phyloP scores from a whole-genome alignment of 2,113 vertebrate genomes.

The Catharus bicknelli region DNA sequence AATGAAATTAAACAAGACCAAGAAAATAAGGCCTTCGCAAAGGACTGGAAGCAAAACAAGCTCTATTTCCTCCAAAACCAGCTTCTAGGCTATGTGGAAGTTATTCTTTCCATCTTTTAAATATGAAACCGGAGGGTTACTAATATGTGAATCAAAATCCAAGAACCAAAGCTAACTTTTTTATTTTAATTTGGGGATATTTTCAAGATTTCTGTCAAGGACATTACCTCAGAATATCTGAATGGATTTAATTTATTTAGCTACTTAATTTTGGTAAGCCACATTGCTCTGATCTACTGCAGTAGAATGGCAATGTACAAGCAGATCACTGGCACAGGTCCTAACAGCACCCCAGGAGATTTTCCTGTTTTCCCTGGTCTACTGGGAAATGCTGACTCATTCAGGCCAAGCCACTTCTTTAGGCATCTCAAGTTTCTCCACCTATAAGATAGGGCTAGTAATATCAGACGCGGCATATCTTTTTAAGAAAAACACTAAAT shows the following conservation, averaged over 20 bases:
- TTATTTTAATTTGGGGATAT: not conserved
- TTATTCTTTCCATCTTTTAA: not conserved
- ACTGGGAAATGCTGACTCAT: not conserved
- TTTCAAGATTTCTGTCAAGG: not conserved
- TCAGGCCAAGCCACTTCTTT: not conserved
- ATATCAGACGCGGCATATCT: not conserved
- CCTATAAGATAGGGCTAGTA: not conserved
- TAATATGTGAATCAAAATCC: not conserved
- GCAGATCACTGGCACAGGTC: not conserved
- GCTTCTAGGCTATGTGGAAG: not conserved
- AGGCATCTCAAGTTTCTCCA: not conserved
- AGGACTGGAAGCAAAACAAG: not conserved
- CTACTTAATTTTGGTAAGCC: not conserved
- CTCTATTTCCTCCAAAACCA: not conserved
- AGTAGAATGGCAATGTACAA: not conserved
- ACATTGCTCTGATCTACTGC: not conserved
- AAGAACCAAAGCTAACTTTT: not conserved
- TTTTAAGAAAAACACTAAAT: not conserved
- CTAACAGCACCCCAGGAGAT: not conserved
- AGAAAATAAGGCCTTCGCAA: not conserved
- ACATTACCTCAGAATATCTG: not conserved
- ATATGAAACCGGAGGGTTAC: not conserved
- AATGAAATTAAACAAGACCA: not conserved
- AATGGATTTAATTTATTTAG: constrained; percentile 14
- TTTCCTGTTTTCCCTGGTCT: not conserved